Conservation (phyloP, 2,797 vertebrate species). For the Danionella dracula region DNA sequence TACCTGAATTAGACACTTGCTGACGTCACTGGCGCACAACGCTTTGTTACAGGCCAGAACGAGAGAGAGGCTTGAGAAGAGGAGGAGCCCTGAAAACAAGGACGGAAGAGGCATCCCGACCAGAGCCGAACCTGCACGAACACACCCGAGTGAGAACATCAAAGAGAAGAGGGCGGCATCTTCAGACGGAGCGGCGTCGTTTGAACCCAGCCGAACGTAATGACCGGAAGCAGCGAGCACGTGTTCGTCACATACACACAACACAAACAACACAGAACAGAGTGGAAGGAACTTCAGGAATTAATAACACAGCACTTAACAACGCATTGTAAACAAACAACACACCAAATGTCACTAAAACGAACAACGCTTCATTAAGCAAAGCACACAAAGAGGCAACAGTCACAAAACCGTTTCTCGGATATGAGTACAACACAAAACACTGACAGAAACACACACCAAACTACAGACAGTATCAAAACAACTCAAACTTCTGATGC, state of each 20-base stretch:
- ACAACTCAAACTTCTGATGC: too few species aligned
- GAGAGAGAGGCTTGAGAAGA: constrained; percentile 74
- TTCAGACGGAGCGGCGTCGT: background rate
- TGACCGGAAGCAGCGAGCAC: background rate
- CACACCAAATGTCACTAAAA: background rate
- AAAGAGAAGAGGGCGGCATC: background rate
- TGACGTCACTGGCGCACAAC: constrained; percentile 95
- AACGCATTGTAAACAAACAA: background rate
- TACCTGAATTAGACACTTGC: constrained; percentile 98
- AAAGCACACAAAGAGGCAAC: too few species aligned
- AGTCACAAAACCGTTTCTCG: too few species aligned
- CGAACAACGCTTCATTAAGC: too few species aligned
- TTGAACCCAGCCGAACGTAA: background rate
- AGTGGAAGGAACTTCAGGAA: too few species aligned
- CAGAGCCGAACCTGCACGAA: constrained; percentile 49
- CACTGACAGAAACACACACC: too few species aligned
- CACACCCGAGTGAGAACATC: background rate
- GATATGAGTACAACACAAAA: too few species aligned
- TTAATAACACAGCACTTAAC: too few species aligned
- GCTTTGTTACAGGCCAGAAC: constrained; percentile 91
- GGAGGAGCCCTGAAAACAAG: constrained; percentile 61
- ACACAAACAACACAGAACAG: background rate
- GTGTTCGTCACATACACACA: background rate
- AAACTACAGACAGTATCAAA: too few species aligned
- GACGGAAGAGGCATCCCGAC: constrained; percentile 81